Evolutionary conservation across 1,140 invertebrate genomes (phyloP).

Genomic region (Drosophila seguyi): DNA sequence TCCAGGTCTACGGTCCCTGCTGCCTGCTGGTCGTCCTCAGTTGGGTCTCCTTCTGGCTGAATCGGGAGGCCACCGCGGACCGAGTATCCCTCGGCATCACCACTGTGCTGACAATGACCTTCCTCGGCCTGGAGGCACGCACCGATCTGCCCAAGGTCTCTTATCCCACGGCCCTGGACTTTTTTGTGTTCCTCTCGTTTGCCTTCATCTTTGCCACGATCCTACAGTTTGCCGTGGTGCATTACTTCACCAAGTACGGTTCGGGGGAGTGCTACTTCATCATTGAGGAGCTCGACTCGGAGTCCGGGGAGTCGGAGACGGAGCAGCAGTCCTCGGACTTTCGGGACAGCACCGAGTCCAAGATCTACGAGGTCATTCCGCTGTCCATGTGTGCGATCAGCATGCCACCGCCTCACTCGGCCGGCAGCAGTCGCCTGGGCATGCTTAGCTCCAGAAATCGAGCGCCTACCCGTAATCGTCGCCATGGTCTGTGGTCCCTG

Average conservation of each 20-base stretch:
- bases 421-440: conserved; percentile 54
- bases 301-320: conserved; percentile 87
- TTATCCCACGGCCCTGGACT: conserved; percentile 94
- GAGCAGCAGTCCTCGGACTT: conserved; percentile 80
- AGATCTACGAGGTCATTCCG: conserved; percentile 82
- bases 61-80: conserved; percentile 95
- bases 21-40: conserved; percentile 93
- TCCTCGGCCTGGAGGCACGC: conserved; percentile 93
- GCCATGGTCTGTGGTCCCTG: conserved; percentile 41
- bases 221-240: conserved; percentile 94
- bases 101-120: conserved; percentile 95
- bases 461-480: conserved; percentile 57
- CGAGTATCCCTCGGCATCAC: conserved; percentile 94
- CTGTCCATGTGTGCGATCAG: conserved; percentile 78
- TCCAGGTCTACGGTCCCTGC: conserved; percentile 95
- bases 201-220: conserved; percentile 95
- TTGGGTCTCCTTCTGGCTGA: conserved; percentile 97
- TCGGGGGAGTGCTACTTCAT: conserved; percentile 94
- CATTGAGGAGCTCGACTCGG: conserved; percentile 87
- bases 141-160: conserved; percentile 94
- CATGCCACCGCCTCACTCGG: conserved; percentile 51
- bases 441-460: conserved; percentile 52
- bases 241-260: conserved; percentile 95
- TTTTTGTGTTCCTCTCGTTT: conserved; percentile 94
- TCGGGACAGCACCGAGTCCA: conserved; percentile 72